Percentiles rank a stretch among this genome's conserved stretches.
phyloP scores from a whole-genome alignment of 2,888 invertebrate species.

The Tetragonula carbonaria region DNA sequence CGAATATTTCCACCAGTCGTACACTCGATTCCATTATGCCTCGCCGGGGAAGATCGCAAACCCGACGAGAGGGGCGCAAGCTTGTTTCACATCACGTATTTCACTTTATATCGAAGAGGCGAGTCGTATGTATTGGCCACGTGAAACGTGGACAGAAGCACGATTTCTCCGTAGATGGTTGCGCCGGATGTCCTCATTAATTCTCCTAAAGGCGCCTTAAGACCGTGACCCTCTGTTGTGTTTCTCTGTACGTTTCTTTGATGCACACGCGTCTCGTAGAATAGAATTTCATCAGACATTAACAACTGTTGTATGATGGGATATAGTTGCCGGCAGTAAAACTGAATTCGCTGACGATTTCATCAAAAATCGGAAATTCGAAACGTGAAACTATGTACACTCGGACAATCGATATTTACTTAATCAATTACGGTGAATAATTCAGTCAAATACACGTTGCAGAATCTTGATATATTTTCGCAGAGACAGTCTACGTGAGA shows the following conservation, averaged over 20 bases:
- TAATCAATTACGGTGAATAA: background rate
- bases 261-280: background rate
- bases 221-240: background rate
- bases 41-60: background rate
- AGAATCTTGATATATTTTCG: background rate
- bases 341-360: background rate
- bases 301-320: background rate
- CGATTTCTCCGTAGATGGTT: slow-evolving; percentile 30
- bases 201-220: slow-evolving; percentile 1
- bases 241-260: background rate
- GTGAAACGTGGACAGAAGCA: background rate
- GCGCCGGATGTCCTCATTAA: slow-evolving; percentile 13
- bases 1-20: slow-evolving; percentile 26
- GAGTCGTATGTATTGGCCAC: background rate
- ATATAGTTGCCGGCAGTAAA: too few species aligned
- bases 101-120: slow-evolving; percentile 25
- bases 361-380: background rate
- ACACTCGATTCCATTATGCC: slow-evolving; percentile 21
- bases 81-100: slow-evolving; percentile 24
- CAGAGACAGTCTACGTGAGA: background rate
- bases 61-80: background rate
- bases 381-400: too few species aligned
- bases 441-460: background rate
- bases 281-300: background rate
- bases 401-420: too few species aligned